phyloP scores from a whole-genome alignment of 1,140 invertebrate species.

The Aphis gossypii region DNA sequence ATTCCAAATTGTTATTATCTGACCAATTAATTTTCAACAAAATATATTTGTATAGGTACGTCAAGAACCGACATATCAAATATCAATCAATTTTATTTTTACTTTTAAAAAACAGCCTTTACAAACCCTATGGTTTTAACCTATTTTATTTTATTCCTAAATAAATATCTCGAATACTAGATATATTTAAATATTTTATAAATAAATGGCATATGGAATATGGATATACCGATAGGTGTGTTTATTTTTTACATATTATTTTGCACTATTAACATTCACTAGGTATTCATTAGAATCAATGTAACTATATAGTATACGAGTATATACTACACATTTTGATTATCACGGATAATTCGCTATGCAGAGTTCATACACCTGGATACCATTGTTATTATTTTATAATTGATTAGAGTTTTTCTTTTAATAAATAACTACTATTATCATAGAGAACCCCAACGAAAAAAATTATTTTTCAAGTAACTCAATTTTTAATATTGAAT shows the following conservation, averaged over 20 bases:
- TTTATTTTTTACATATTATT: background rate
- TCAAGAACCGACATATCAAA: background rate
- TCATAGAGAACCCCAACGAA: background rate
- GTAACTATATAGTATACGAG: background rate
- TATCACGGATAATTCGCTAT: conserved; percentile 50
- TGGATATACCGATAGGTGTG: background rate
- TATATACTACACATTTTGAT: conserved; percentile 44
- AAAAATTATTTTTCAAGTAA: background rate
- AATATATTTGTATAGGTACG: background rate
- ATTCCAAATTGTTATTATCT: background rate
- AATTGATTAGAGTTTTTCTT: conserved; percentile 9
- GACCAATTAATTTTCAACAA: background rate
- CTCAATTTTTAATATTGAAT: background rate
- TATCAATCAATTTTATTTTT: too few species aligned
- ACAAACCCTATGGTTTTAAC: too few species aligned
- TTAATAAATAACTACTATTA: background rate
- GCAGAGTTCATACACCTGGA: conserved; percentile 41
- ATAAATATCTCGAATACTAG: background rate
- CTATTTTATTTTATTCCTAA: too few species aligned
- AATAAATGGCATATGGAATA: background rate
- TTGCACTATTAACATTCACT: background rate
- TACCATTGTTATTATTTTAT: conserved; percentile 46
- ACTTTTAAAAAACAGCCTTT: too few species aligned
- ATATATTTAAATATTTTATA: background rate
- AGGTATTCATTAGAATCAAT: conserved; percentile 24